Evolutionary conservation across 2,888 invertebrate species (phyloP), one percentile per base, ranked within the genome.

Genomic region (Steromphala cineraria): DNA sequence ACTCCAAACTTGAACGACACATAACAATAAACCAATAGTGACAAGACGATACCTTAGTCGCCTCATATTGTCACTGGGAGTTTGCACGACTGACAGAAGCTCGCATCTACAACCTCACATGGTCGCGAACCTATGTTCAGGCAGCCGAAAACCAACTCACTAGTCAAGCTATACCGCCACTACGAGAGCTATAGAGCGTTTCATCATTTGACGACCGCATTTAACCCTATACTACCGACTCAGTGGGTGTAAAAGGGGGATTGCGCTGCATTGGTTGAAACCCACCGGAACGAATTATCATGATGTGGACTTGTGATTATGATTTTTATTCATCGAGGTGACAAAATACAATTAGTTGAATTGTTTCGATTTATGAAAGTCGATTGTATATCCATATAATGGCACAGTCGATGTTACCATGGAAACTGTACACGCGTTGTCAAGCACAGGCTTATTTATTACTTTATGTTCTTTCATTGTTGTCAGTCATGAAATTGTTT

Each of bases 1-100:
- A 79, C 82, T 84, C 83, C 85, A 83, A 36, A 84, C 83, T 67
- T 83, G 82, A 75, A 83, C 84, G 24, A 85, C 83, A 80, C 83
- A 84, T 46, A 85, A 77, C 77, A 84, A 76, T 75, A 85, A 83
- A 75, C 85, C 85, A 71, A 84, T 78, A 71, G 81, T 74, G 53
- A 84, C 81, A 71, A 84, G 83, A 62, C 84, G 79, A 62, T 81
- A 76, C 76, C 79, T 67, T 55, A 80, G 80, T 74, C 81, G 77
- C 83, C 83, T 84, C 84, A 84, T 84, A 56, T 75, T 75, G 75
- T 24, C 75, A 52, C 40, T 19, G 21, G 24, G 13, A 52, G 46
- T 24, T 52, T 19, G 24, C 52, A 36, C 75, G 28, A 24, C 24
- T 28, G 28, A 21, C 62, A 62, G 28, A 28, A 28, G 15, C 10